Base-by-base conservation (phyloP, 2,888 invertebrate genomes). In the Polietes domitor region DNA sequence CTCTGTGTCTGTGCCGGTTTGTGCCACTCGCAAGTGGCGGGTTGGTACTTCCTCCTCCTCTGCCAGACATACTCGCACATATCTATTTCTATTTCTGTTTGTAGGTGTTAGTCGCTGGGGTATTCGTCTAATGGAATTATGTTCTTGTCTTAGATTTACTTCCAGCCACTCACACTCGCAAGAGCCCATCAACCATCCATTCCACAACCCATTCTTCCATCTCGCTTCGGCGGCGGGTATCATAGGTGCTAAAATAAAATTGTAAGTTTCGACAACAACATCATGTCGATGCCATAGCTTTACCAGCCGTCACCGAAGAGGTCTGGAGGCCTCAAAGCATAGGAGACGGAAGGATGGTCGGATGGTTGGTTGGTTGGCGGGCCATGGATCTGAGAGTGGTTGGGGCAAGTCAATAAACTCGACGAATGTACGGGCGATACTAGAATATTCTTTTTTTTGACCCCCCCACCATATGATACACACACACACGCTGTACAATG, bases 61-160 rank as follows among this genome's bases (percentile, higher is more conserved):
- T 47, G 47, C 37, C 37, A 37, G 37, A 7, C 37, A 37, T 3
- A 2, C 37, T n/a, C 10, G 12, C 12, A 37, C 37, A 32, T 32
- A 37, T 12, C 37, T n/a, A n/a, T n/a, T n/a, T n/a, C n/a, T n/a
- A n/a, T n/a, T n/a, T n/a, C n/a, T n/a, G n/a, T n/a, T n/a, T n/a
- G n/a, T n/a, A n/a, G n/a, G n/a, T n/a, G 37, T 9, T 12, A 37
- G 37, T 47, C 15, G 1, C n/a, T n/a, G 1, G 47, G n/a, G 65
- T 50, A 58, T 81, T 81, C n/a, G n/a, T n/a, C 84, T 81, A 84
- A 84, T 81, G 76, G 84, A 78, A 84, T 84, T 84, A 84, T 78
- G 50, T 63, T 70, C 50, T 72, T 55, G n/a, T 21, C 4, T 58
- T 19, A 50, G 74, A 24, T 17, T 77, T 68, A 68, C 53, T 73